phyloP scores from a whole-genome alignment of 2,888 invertebrate species.

The Patella pellucida region DNA sequence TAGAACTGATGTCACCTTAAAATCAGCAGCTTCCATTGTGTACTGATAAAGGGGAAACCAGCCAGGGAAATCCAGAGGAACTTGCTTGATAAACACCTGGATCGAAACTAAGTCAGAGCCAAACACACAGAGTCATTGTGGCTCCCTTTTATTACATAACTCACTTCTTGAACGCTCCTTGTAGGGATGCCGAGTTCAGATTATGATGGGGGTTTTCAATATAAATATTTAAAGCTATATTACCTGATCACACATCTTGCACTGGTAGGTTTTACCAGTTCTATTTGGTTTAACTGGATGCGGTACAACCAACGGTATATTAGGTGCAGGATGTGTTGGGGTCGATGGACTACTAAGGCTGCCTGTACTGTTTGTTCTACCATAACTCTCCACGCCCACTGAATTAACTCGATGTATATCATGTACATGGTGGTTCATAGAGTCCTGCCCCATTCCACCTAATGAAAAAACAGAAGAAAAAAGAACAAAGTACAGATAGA shows the following conservation, averaged over 20 bases:
- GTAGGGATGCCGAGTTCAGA: no score
- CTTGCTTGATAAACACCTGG: no score
- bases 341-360: slow-evolving; percentile 59
- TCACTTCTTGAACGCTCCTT: no score
- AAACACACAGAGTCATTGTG: no score
- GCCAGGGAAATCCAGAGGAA: no score
- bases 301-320: slow-evolving; percentile 61
- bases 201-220: no score
- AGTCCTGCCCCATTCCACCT: slow-evolving; percentile 29
- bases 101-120: no score
- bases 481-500: slow-evolving; percentile 2
- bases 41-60: no score
- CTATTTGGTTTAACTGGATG: slow-evolving; percentile 63
- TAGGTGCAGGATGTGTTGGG: slow-evolving; percentile 48
- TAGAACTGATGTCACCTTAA: no score
- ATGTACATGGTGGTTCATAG: slow-evolving; percentile 43
- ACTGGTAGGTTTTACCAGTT: slow-evolving; percentile 60
- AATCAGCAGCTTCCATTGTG: no score
- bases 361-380: slow-evolving; percentile 54
- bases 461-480: slow-evolving; percentile 12
- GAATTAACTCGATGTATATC: slow-evolving; percentile 53
- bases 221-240: slow-evolving; percentile 17
- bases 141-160: no score
- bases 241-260: slow-evolving; percentile 68
- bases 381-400: slow-evolving; percentile 57